Conservation (phyloP, 2,113 vertebrate genomes). For the Peromyscus californicus region DNA sequence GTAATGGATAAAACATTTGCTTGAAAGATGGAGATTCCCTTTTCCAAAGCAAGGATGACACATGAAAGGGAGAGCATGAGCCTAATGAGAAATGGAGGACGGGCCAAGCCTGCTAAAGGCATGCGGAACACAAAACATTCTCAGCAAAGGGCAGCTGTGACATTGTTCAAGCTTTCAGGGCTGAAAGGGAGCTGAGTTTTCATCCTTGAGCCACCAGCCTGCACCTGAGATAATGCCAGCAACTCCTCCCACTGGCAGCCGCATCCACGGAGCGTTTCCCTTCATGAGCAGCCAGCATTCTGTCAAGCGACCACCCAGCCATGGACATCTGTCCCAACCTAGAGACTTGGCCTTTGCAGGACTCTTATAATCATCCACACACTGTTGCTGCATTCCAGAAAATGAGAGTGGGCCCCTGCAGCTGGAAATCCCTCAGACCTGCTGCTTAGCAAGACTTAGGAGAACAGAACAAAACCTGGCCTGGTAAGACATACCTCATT, state of each 20-base stretch:
- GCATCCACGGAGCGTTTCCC: background rate
- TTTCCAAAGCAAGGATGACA: conserved; percentile 32
- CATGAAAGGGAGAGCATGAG: conserved; percentile 46
- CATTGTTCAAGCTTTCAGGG: background rate
- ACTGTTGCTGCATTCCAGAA: background rate
- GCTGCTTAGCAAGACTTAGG: background rate
- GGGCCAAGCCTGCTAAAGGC: background rate
- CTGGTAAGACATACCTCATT: background rate
- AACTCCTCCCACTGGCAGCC: background rate
- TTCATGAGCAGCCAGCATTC: background rate
- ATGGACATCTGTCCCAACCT: background rate
- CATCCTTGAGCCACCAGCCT: background rate
- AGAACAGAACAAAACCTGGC: background rate
- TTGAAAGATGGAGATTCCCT: conserved; percentile 52
- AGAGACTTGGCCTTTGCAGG: background rate
- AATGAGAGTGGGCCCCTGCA: background rate
- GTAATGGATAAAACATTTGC: conserved; percentile 50
- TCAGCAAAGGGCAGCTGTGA: background rate
- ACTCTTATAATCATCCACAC: background rate
- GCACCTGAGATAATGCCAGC: background rate
- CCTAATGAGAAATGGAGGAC: conserved; percentile 42
- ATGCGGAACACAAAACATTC: conserved; percentile 10
- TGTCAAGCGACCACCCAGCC: background rate
- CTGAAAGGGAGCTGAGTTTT: background rate
- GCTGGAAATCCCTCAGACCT: background rate